Evolutionary conservation across 1,140 invertebrate genomes (phyloP), one percentile per base, ranked within the genome.

Genomic region (Neodiprion virginianus): DNA sequence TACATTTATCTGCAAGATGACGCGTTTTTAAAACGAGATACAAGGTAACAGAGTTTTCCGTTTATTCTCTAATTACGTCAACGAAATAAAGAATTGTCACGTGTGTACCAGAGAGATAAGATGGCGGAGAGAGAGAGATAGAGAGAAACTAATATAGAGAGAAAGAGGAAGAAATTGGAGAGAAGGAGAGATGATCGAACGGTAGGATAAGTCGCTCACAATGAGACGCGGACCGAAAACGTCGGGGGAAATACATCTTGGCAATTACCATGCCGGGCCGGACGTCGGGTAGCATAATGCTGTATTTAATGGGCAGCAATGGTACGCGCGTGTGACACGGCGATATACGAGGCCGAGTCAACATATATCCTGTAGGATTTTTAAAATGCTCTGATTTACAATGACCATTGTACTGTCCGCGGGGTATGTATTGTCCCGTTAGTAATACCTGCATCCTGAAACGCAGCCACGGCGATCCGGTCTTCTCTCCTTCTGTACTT

Each of bases 381-480:
- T 86, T 82, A 80, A 86, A 87, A 87, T 87, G 83, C 83, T 76
- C 81, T 87, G 86, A 88, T 88, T 88, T 88, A 86, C 84, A 85
- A 83, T 84, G 81, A 84, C 81, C 82, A 86, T 87, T 87, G 86
- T 88, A 79, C 82, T 82, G 80, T 82, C 78, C 74, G 73, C 78
- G 77, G 86, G 78, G 79, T 85, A 87, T 86, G 79, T 86, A 86
- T 86, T 87, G 85, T 87, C 84, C 75, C 67, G 67, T 61, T 61
- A 61, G 53, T 17, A 61, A 17, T 61, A 61, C 53, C 53, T 61
- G 53, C 53, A 17, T 5, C 4, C 28, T 40, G 28, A 1, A 40
- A 5, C 5, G 28, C 28, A 40, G 28, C 28, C 28, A 40, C 2
- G 28, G 5, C 28, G 28, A 40, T 40, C 28, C 28, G 28, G 28